Evolutionary conservation across 2,888 invertebrate genomes (phyloP), one percentile per base, ranked within the genome.

Genomic region (Teleiodes luculella): DNA sequence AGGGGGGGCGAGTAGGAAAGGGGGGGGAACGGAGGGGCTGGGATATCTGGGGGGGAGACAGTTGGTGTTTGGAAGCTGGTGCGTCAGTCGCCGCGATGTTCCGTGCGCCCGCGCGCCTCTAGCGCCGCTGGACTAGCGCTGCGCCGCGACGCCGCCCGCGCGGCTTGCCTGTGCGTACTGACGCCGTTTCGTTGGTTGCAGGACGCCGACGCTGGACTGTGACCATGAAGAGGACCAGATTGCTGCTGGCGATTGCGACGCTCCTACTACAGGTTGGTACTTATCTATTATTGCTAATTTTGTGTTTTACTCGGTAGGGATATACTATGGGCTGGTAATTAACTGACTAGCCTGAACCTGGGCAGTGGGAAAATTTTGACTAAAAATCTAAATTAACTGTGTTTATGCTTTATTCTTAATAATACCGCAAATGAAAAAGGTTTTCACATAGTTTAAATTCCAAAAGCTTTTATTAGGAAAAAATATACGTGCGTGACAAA

Each of bases 191-290:
- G 68, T 86, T 87, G 83, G 76, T 90, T 86, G 71, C 86, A 88
- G 87, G 84, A 75, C 70, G 76, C 76, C 73, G 77, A 76, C 69
- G 79, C 74, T 74, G 82, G 78, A 80, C 78, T 78, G 80, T 76
- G 78, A 88, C 76, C 74, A 90, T 90, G 90, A 90, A 81, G 86
- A 84, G 87, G 82, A 88, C 83, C 76, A 86, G 86, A 70, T 66
- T 90, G 65, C 70, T 90, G 77, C 76, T 86, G 76, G 78, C 83
- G 68, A 67, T 89, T 66, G 87, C 80, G 66, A 77, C 83, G 83
- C 83, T 90, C 78, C 86, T 88, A 49, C 65, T 90, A 74, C 77
- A 84, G 88, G 90, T 90, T 58, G 70, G 86, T 73, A n/a, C 0
- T 3, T 13, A 7, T 18, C 35, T 48, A 16, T 7, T 6, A 20